A percentile compares a stretch with the other conserved stretches of the same genome.
phyloP scores from a whole-genome alignment of 2,797 vertebrate genomes.

The Muraenolepis orangiensis region DNA sequence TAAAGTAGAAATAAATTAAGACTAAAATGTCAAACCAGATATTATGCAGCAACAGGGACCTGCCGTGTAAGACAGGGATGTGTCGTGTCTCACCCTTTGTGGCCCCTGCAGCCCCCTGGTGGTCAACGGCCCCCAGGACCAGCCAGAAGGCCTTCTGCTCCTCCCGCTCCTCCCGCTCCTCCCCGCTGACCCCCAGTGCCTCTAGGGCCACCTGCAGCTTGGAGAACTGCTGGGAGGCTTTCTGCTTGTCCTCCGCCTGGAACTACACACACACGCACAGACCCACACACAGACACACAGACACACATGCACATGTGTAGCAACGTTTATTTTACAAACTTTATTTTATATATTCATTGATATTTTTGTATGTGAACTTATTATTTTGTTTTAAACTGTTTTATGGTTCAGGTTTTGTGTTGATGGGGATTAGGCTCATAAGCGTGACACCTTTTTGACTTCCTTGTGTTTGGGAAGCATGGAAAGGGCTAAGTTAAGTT shows the following conservation, averaged over 20 bases:
- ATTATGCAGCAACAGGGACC: neutral
- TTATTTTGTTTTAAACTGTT: too few relatives aligned
- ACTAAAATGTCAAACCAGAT: neutral
- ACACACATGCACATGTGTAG: too few relatives aligned
- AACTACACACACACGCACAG: conserved; percentile 6
- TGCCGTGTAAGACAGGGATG: neutral
- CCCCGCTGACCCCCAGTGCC: conserved; percentile 84
- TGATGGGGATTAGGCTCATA: too few relatives aligned
- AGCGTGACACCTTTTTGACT: too few relatives aligned
- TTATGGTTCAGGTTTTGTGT: too few relatives aligned
- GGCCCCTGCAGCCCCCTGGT: conserved; percentile 91
- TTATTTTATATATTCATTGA: too few relatives aligned
- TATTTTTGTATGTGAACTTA: too few relatives aligned
- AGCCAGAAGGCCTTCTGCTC: conserved; percentile 94
- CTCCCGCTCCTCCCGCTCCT: too few relatives aligned
- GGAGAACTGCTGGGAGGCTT: conserved; percentile 87
- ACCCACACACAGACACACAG: neutral
- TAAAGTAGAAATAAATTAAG: too few relatives aligned
- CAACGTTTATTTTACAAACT: too few relatives aligned
- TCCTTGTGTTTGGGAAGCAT: too few relatives aligned
- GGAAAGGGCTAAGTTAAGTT: too few relatives aligned
- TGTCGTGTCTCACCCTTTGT: conserved; percentile 83
- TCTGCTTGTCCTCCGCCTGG: conserved; percentile 93
- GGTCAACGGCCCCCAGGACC: conserved; percentile 89
- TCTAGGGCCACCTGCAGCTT: conserved; percentile 96